Evolutionary conservation across 2,797 vertebrate genomes (phyloP).

Genomic region (Sandelia bainsii): DNA sequence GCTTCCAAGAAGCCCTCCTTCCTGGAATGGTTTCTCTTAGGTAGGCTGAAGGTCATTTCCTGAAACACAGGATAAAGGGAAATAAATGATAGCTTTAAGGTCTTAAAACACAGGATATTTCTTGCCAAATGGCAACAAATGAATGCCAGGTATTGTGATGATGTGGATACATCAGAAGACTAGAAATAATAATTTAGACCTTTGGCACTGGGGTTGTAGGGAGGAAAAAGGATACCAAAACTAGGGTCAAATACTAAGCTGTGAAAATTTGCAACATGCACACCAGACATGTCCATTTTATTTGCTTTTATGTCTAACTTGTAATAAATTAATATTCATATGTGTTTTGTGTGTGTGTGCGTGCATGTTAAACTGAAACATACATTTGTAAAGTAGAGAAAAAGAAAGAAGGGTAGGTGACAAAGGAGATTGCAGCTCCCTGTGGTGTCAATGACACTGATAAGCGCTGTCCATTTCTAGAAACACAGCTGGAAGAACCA

Average conservation of each 20-base stretch:
- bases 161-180: not conserved
- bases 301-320: slow-evolving; percentile 40
- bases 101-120: slow-evolving; percentile 18
- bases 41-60: slow-evolving; percentile 52
- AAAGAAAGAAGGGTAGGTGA: slow-evolving; percentile 26
- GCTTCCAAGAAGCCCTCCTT: slow-evolving; percentile 45
- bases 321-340: slow-evolving; percentile 9
- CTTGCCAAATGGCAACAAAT: slow-evolving; percentile 10
- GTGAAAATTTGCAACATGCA: slow-evolving; percentile 6
- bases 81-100: slow-evolving; percentile 1
- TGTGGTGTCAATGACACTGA: slow-evolving; percentile 52
- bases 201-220: not conserved
- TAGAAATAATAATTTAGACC: not conserved
- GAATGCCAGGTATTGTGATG: not conserved
- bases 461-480: slow-evolving; percentile 49
- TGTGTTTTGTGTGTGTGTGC: slow-evolving; percentile 43
- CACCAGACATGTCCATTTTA: slow-evolving; percentile 29
- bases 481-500: slow-evolving; percentile 44
- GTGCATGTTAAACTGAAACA: slow-evolving; percentile 42
- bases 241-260: not conserved
- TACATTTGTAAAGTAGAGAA: slow-evolving; percentile 23
- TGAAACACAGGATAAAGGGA: slow-evolving; percentile 28
- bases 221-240: not conserved
- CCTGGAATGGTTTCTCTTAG: slow-evolving; percentile 34
- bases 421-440: slow-evolving; percentile 40